These are phyloP conservation scores for Sebastes umbrosus DNA, from an alignment of 2,797 vertebrate species.

Conservation along the genomic window DNA sequence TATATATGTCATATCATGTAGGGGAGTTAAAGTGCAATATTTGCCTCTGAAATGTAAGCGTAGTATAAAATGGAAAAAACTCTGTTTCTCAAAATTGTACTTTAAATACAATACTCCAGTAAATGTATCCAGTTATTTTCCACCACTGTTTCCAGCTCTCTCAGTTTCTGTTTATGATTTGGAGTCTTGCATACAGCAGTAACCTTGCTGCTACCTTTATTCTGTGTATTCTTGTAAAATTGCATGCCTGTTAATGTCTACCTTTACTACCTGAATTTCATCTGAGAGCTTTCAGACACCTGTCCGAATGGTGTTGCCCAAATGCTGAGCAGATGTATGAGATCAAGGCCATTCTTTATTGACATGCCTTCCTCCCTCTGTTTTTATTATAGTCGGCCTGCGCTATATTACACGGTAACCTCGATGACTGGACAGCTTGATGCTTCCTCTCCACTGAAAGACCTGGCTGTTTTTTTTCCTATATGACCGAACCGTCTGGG, in stretches of 20 bases:
- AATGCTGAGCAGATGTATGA: constrained; percentile 51
- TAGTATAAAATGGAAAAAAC: not conserved
- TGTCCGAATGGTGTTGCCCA: constrained; percentile 32
- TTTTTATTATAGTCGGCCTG: constrained; percentile 52
- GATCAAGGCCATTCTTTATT: constrained; percentile 64
- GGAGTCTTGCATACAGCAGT: not conserved
- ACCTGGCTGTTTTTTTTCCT: constrained; percentile 34
- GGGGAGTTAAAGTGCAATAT: not conserved
- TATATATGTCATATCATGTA: not conserved
- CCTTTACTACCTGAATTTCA: constrained; percentile 15
- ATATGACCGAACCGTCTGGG: constrained; percentile 56
- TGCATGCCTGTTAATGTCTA: not conserved
- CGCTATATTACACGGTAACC: constrained; percentile 49
- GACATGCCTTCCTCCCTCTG: constrained; percentile 54
- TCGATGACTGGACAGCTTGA: constrained; percentile 32
- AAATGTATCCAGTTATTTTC: not conserved
- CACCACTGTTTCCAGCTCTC: not conserved
- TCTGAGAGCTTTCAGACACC: constrained; percentile 43
- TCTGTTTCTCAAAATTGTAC: not conserved
- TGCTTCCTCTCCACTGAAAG: constrained; percentile 35
- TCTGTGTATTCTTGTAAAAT: not conserved
- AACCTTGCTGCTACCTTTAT: not conserved
- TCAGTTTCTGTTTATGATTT: not conserved
- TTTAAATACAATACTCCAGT: not conserved
- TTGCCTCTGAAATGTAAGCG: not conserved